phyloP scores from a whole-genome alignment of 2,797 vertebrate genomes.

The Gymnothorax reevesii region DNA sequence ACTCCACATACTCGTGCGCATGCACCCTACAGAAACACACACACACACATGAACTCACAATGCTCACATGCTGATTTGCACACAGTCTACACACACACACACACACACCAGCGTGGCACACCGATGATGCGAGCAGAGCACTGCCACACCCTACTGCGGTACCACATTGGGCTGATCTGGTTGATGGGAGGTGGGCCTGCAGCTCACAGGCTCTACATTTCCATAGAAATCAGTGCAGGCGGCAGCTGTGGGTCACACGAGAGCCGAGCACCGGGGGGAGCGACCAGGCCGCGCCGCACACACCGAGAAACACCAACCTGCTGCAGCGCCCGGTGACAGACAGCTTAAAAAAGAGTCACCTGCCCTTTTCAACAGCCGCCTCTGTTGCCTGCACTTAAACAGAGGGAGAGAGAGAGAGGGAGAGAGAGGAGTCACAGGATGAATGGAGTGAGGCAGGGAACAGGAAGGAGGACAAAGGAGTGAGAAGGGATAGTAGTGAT shows the following conservation, averaged over 20 bases:
- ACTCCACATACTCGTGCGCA: neutral
- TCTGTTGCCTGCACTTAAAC: neutral
- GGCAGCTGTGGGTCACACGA: slow-evolving; percentile 50
- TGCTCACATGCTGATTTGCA: slow-evolving; percentile 19
- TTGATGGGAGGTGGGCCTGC: slow-evolving; percentile 48
- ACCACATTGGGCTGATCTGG: slow-evolving; percentile 42
- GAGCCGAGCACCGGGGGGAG: slow-evolving; percentile 52
- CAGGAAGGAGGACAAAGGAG: neutral
- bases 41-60: slow-evolving; percentile 19
- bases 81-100: slow-evolving; percentile 15
- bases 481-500: slow-evolving; percentile 32
- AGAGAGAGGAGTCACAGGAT: neutral
- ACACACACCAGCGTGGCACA: neutral
- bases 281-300: slow-evolving; percentile 51
- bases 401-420: slow-evolving; percentile 10
- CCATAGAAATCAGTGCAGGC: slow-evolving; percentile 73
- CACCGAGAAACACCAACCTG: neutral
- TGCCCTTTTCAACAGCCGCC: slow-evolving; percentile 25
- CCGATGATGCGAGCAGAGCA: neutral
- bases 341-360: slow-evolving; percentile 29
- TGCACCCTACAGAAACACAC: slow-evolving; percentile 16
- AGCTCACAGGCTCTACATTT: slow-evolving; percentile 69
- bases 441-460: neutral
- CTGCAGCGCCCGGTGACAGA: neutral
- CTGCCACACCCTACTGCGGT: slow-evolving; percentile 33